A percentile compares a stretch with the other conserved stretches of the same genome.
These are phyloP conservation scores for Thumatha senex DNA, from an alignment of 2,888 invertebrate species.

Conservation along the genomic window DNA sequence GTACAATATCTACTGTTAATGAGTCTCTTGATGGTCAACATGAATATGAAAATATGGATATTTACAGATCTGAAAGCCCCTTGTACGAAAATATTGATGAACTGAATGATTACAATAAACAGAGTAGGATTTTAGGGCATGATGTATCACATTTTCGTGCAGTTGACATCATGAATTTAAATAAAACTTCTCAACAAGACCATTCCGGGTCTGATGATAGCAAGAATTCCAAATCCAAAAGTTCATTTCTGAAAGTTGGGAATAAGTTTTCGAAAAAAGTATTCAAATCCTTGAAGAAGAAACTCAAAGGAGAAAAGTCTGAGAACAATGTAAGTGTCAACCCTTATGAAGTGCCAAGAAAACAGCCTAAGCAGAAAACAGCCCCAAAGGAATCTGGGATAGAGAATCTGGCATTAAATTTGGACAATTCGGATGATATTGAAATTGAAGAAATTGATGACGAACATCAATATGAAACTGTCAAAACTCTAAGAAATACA, in stretches of 20 bases:
- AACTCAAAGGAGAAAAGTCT: conserved; percentile 70
- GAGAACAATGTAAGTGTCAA: conserved; percentile 60
- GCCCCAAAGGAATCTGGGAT: conserved; percentile 65
- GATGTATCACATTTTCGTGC: conserved; percentile 75
- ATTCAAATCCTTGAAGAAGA: conserved; percentile 72
- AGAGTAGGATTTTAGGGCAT: conserved; percentile 75
- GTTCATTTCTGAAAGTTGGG: conserved; percentile 63
- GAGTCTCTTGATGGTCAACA: conserved; percentile 58
- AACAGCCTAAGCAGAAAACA: conserved; percentile 58
- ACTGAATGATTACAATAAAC: conserved; percentile 63
- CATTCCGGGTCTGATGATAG: conserved; percentile 65
- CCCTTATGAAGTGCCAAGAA: conserved; percentile 77
- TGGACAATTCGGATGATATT: conserved; percentile 76
- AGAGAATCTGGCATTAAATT: conserved; percentile 70
- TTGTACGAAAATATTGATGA: conserved; percentile 71
- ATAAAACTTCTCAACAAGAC: conserved; percentile 52
- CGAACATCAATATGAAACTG: conserved; percentile 72
- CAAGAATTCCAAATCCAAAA: conserved; percentile 65
- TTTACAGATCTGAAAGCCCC: conserved; percentile 65
- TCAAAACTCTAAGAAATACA: conserved; percentile 73
- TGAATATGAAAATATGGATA: conserved; percentile 72
- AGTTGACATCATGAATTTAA: conserved; percentile 72
- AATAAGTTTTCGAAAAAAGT: conserved; percentile 74
- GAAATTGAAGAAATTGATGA: conserved; percentile 70
- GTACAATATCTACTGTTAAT: conserved; percentile 73